Conservation (phyloP, 2,888 invertebrate species). For the Podotricha telesiphe region DNA sequence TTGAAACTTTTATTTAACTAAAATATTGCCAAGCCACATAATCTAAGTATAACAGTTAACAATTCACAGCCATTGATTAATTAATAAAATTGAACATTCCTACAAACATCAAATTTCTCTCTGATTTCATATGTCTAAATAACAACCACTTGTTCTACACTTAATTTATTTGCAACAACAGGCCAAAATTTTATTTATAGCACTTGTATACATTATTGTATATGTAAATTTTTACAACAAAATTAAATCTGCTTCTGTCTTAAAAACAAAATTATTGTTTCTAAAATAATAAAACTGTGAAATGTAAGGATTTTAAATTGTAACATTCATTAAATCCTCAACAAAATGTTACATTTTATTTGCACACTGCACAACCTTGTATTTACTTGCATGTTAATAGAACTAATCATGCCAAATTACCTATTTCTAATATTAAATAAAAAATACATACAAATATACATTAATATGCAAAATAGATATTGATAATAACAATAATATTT, state of each 20-base stretch:
- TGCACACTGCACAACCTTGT: not conserved
- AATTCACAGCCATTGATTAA: slow-evolving; percentile 80
- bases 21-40: slow-evolving; percentile 77
- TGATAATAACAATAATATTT: not conserved
- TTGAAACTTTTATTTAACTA: slow-evolving; percentile 68
- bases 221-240: not conserved
- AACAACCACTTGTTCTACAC: slow-evolving; percentile 34
- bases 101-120: slow-evolving; percentile 43
- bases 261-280: not conserved
- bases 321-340: not conserved
- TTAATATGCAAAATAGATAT: not conserved
- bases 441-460: not conserved
- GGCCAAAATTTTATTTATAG: slow-evolving; percentile 8
- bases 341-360: not conserved
- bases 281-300: not conserved
- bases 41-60: slow-evolving; percentile 75
- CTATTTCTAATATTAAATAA: not conserved
- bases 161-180: slow-evolving; percentile 22
- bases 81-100: slow-evolving; percentile 49
- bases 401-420: not conserved
- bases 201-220: not conserved
- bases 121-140: slow-evolving; percentile 40
- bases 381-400: not conserved
- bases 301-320: not conserved
- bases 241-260: no score